phyloP scores from a whole-genome alignment of 37 sponge, comb jelly and placozoan genomes.

The Aphrocallistes beatrix region DNA sequence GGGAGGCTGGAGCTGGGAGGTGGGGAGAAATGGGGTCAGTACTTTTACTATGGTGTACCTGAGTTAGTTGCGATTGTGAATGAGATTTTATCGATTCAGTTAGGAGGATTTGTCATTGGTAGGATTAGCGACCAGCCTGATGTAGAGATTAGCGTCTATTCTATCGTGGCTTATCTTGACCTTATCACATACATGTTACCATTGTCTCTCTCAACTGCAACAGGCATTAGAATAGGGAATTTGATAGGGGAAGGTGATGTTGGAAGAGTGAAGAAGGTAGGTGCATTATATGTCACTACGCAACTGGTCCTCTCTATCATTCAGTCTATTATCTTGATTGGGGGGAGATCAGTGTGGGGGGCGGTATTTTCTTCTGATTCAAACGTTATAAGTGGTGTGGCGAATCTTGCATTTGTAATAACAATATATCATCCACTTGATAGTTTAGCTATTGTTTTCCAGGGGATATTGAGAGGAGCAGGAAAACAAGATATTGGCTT shows the following conservation, averaged over 20 bases:
- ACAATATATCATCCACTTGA: not conserved
- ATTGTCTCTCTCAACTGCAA: not conserved
- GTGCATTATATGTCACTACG: not conserved
- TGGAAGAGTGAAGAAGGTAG: not conserved
- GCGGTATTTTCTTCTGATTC: not conserved
- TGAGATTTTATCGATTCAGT: conserved; percentile 13
- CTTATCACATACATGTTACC: not conserved
- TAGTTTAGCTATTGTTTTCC: not conserved
- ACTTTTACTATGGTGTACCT: not conserved
- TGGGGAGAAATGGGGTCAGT: not conserved
- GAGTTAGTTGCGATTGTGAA: not conserved
- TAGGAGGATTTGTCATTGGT: conserved; percentile 10
- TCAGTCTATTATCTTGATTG: not conserved
- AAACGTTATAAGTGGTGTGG: not conserved
- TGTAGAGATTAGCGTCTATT: not conserved
- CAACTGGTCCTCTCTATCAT: not conserved
- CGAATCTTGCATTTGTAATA: not conserved
- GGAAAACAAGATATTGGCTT: not conserved
- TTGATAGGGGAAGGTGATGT: conserved; percentile 10
- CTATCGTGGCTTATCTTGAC: not conserved
- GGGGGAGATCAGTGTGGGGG: not conserved
- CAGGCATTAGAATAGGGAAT: conserved; percentile 19
- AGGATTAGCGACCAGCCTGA: not conserved
- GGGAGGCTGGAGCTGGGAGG: conserved; percentile 16
- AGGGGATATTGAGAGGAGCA: not conserved